Evolutionary conservation across 1,140 invertebrate genomes (phyloP).

Genomic region (Trialeurodes vaporariorum): DNA sequence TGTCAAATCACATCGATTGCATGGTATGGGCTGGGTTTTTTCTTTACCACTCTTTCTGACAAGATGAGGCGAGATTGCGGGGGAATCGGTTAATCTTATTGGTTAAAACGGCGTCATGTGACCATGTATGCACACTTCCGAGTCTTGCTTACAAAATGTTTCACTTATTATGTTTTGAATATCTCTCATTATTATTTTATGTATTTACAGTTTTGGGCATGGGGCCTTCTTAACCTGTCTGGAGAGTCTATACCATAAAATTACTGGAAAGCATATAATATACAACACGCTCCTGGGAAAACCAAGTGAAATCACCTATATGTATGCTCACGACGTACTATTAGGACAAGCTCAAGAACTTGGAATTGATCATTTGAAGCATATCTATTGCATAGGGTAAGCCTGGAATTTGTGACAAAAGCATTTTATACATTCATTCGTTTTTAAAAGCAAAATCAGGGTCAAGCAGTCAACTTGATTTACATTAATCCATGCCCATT

Average conservation of each 20-base stretch:
- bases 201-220: slow-evolving; percentile 43
- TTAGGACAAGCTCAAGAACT: slow-evolving; percentile 39
- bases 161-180: too few relatives aligned
- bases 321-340: slow-evolving; percentile 46
- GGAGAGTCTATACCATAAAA: slow-evolving; percentile 51
- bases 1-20: too few relatives aligned
- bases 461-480: too few relatives aligned
- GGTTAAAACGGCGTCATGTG: too few relatives aligned
- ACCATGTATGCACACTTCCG: too few relatives aligned
- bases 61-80: too few relatives aligned
- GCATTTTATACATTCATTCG: neutral
- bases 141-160: too few relatives aligned
- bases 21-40: too few relatives aligned
- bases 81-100: too few relatives aligned
- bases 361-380: slow-evolving; percentile 37
- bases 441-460: neutral
- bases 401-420: slow-evolving; percentile 11
- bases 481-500: too few relatives aligned
- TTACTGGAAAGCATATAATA: slow-evolving; percentile 46
- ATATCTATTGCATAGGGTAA: slow-evolving; percentile 49
- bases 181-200: too few relatives aligned
- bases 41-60: too few relatives aligned
- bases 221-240: slow-evolving; percentile 54
- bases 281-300: slow-evolving; percentile 52
- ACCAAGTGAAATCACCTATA: slow-evolving; percentile 53